Conservation (phyloP, 2,888 invertebrate species). For the Apodemia mormo region DNA sequence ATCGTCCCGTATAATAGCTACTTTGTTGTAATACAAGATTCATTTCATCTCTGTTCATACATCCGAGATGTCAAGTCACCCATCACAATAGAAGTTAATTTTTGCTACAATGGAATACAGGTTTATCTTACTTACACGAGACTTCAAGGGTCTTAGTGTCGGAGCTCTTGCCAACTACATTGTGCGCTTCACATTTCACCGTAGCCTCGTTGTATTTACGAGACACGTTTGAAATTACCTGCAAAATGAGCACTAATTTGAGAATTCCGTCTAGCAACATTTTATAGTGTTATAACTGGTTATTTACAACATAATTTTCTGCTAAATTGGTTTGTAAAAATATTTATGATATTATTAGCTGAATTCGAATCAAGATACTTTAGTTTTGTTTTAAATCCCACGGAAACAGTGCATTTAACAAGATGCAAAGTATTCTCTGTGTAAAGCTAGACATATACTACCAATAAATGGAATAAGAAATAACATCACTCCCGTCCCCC, state of each 20-base stretch:
- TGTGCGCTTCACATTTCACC: conserved; percentile 95
- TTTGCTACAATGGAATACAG: background rate
- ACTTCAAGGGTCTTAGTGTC: conserved; percentile 94
- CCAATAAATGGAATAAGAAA: no score
- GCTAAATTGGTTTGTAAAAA: background rate
- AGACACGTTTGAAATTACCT: conserved; percentile 89
- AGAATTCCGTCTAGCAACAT: conserved; percentile 6
- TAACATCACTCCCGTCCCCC: no score
- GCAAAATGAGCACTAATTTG: conserved; percentile 37
- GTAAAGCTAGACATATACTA: no score
- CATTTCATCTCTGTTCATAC: background rate
- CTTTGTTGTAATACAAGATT: background rate
- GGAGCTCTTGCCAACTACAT: conserved; percentile 94
- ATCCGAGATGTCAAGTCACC: background rate
- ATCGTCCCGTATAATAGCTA: background rate
- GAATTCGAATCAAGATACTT: no score
- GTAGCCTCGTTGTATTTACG: conserved; percentile 92
- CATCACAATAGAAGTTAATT: conserved; percentile 9
- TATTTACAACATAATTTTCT: background rate
- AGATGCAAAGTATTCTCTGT: no score
- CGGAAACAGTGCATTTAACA: no score
- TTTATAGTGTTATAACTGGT: background rate
- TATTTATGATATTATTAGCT: no score
- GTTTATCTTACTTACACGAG: conserved; percentile 87
- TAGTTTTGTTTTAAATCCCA: no score